Percentiles rank a stretch among this genome's conserved stretches.
These are phyloP conservation scores for Heliconius aoede DNA, from an alignment of 2,888 invertebrate species.

Conservation along the genomic window DNA sequence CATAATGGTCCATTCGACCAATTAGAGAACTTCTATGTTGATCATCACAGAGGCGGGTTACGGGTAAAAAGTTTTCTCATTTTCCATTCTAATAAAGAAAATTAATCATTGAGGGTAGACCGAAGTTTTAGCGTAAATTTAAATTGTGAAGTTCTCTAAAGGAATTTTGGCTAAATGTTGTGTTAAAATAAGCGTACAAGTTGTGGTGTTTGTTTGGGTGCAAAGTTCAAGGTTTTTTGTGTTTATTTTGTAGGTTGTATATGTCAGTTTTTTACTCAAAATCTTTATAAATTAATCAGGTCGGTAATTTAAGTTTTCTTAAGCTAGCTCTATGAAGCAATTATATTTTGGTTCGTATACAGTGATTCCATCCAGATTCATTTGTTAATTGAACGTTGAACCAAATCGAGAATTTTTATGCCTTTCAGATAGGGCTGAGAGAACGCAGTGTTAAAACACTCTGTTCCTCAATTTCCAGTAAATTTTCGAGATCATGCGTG, in stretches of 20 bases:
- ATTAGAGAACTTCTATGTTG: slow-evolving; percentile 34
- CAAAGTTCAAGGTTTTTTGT: neutral
- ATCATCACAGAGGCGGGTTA: slow-evolving; percentile 12
- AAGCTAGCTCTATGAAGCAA: neutral
- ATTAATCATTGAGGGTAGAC: slow-evolving; percentile 20
- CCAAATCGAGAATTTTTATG: neutral
- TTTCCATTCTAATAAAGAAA: slow-evolving; percentile 28
- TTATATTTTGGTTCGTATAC: neutral
- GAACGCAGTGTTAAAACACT: too few species aligned
- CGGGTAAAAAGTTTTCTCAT: slow-evolving; percentile 24
- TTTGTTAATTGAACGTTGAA: neutral
- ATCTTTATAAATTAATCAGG: too few species aligned
- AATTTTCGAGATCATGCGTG: neutral
- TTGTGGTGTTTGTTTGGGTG: neutral
- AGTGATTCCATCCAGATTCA: neutral
- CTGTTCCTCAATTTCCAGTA: neutral
- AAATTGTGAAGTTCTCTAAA: slow-evolving; percentile 9
- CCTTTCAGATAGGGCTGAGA: too few species aligned
- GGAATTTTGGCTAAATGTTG: slow-evolving; percentile 2
- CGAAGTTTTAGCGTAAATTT: slow-evolving; percentile 16
- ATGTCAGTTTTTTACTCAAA: neutral
- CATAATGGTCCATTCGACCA: slow-evolving; percentile 34
- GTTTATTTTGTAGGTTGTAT: neutral
- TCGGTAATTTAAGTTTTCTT: too few species aligned
- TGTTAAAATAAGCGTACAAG: neutral